These are phyloP conservation scores for Argopecten irradians DNA, from an alignment of 1,140 invertebrate genomes.

Conservation along the genomic window DNA sequence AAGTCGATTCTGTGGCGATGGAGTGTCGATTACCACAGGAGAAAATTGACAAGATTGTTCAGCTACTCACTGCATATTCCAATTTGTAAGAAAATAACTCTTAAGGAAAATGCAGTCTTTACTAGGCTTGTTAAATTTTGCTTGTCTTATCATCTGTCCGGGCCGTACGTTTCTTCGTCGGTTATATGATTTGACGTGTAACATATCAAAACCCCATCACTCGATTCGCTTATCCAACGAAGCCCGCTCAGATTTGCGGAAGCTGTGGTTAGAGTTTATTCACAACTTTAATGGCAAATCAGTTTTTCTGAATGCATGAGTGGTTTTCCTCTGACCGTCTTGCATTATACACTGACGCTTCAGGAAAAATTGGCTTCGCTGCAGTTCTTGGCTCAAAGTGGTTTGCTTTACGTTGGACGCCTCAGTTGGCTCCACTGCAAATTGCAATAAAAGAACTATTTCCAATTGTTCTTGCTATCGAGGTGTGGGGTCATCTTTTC, in stretches of 20 bases:
- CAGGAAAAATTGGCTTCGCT: too few species aligned
- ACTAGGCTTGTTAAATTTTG: conserved; percentile 48
- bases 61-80: neutral
- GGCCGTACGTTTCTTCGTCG: conserved; percentile 42
- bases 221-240: conserved; percentile 28
- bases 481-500: conserved; percentile 45
- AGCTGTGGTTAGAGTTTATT: conserved; percentile 37
- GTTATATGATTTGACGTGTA: conserved; percentile 43
- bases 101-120: conserved; percentile 43
- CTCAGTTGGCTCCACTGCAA: neutral
- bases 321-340: conserved; percentile 29
- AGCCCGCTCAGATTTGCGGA: conserved; percentile 33
- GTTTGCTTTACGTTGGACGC: conserved; percentile 32
- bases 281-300: conserved; percentile 42
- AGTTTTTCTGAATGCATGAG: conserved; percentile 19
- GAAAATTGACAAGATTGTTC: conserved; percentile 35
- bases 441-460: conserved; percentile 48
- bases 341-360: too few species aligned
- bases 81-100: neutral
- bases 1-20: conserved; percentile 44
- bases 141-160: conserved; percentile 36
- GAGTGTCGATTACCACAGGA: conserved; percentile 37
- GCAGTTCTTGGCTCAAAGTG: conserved; percentile 37
- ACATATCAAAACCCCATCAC: conserved; percentile 18
- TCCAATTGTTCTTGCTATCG: conserved; percentile 46